Evolutionary conservation across 2,113 vertebrate genomes (phyloP).

Genomic region (Callaeas wilsoni): DNA sequence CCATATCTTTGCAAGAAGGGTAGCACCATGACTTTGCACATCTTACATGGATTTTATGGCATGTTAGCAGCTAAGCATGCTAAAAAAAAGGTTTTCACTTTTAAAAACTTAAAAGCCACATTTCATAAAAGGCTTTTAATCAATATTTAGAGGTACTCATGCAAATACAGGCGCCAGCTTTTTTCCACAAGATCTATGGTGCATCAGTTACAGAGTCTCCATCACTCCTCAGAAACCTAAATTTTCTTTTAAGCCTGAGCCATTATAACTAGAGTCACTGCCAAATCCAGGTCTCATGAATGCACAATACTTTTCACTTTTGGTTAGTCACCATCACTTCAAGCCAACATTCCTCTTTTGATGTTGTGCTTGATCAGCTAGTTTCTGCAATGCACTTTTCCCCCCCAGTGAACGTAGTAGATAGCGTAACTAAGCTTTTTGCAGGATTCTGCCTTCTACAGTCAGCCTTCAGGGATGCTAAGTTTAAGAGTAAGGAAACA

Average conservation of each 20-base stretch:
- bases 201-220: background rate
- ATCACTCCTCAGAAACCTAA: background rate
- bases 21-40: background rate
- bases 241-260: constrained; percentile 32
- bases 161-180: background rate
- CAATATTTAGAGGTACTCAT: constrained; percentile 29
- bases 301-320: constrained; percentile 62
- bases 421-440: constrained; percentile 33
- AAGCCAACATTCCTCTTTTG: constrained; percentile 55
- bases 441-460: constrained; percentile 26
- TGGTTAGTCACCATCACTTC: constrained; percentile 61
- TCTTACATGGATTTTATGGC: background rate
- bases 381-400: constrained; percentile 32
- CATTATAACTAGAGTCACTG: background rate
- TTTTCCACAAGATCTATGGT: background rate
- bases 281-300: constrained; percentile 51
- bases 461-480: constrained; percentile 61
- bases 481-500: constrained; percentile 66
- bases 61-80: background rate
- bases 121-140: constrained; percentile 47
- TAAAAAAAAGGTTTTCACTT: background rate
- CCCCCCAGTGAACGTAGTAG: background rate
- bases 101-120: background rate
- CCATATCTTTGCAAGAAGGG: background rate
- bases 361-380: constrained; percentile 63